These are phyloP conservation scores for Andrena haemorrhoa DNA, from an alignment of 2,888 invertebrate species.

Conservation along the genomic window DNA sequence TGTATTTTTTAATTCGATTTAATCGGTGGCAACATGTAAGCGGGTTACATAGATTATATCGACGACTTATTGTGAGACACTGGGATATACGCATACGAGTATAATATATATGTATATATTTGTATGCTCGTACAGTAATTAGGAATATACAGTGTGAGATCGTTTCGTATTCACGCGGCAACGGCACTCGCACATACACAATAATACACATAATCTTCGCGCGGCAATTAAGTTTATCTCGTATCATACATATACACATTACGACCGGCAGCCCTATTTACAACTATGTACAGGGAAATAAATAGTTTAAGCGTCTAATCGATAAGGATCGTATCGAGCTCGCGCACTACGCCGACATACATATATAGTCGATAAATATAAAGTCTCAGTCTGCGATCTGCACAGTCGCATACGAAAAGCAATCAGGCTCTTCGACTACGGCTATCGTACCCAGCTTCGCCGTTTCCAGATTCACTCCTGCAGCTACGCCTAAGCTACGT, in stretches of 20 bases:
- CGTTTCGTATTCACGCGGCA: slow-evolving; percentile 59
- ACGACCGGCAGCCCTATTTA: slow-evolving; percentile 68
- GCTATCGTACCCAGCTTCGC: background rate
- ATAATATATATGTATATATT: slow-evolving; percentile 52
- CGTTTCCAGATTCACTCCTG: background rate
- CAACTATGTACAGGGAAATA: slow-evolving; percentile 79
- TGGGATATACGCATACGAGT: slow-evolving; percentile 60
- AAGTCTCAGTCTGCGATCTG: slow-evolving; percentile 42
- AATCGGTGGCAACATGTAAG: slow-evolving; percentile 75
- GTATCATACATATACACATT: slow-evolving; percentile 75
- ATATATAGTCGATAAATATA: slow-evolving; percentile 38
- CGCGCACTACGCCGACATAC: slow-evolving; percentile 9
- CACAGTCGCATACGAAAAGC: slow-evolving; percentile 3
- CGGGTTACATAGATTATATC: slow-evolving; percentile 75
- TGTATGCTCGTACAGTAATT: slow-evolving; percentile 46
- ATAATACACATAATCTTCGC: slow-evolving; percentile 46
- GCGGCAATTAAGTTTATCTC: slow-evolving; percentile 43
- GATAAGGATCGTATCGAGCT: slow-evolving; percentile 43
- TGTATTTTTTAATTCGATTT: slow-evolving; percentile 73
- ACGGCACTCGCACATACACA: slow-evolving; percentile 34
- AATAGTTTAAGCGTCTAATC: slow-evolving; percentile 71
- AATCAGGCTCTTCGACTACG: background rate
- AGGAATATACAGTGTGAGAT: slow-evolving; percentile 72
- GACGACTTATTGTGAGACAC: slow-evolving; percentile 75
- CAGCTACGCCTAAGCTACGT: background rate